Evolutionary conservation across 2,113 vertebrate species (phyloP), one percentile per base, ranked within the genome.

Genomic region (Daphoenositta chrysoptera): DNA sequence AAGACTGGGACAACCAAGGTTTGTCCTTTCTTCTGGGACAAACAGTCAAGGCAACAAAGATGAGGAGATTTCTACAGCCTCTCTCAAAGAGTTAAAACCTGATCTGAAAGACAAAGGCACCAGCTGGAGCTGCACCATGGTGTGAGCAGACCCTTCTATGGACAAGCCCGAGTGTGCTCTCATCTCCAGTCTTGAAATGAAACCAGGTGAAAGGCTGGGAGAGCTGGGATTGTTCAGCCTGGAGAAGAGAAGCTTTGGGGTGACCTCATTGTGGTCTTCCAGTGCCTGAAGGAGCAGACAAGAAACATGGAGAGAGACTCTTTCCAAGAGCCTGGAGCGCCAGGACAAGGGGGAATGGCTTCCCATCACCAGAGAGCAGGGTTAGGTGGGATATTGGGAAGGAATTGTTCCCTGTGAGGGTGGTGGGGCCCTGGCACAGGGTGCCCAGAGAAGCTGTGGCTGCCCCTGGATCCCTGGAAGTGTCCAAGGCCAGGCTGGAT

Each of bases 351-450:
- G 8, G 30, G 26, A 35, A 64, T 15, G 26, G 30, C 4, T 71
- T 28, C 30, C n/a, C n/a, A n/a, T 1, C 10, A 22, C 16, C 75
- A 64, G 16, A 48, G 48, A 21, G 30, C 13, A 22, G 35, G 16
- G 57, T 0, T 3, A 4, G 30, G 13, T 42, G 57, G 56, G 50
- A 64, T 27, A 18, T 3, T 42, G 35, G 35, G 26, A 17, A 48
- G 40, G 4, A 60, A 80, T 42, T 4, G 1, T 7, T n/a, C 16
- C 13, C 30, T 71, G 4, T 5, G 21, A 42, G 12, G 21, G 18
- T 1, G 21, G 0, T 0, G 6, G 50, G 12, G 16, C 35, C 40
- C 13, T 63, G 40, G 30, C 7, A 54, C 35, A 57, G 30, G n/a
- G 0, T 48, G 35, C 8, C 28, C 65, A 35, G 13, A 63, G 48